Evolutionary conservation across 2,797 vertebrate species (phyloP), one percentile per base, ranked within the genome.

Genomic region (Manis crassicaudata): DNA sequence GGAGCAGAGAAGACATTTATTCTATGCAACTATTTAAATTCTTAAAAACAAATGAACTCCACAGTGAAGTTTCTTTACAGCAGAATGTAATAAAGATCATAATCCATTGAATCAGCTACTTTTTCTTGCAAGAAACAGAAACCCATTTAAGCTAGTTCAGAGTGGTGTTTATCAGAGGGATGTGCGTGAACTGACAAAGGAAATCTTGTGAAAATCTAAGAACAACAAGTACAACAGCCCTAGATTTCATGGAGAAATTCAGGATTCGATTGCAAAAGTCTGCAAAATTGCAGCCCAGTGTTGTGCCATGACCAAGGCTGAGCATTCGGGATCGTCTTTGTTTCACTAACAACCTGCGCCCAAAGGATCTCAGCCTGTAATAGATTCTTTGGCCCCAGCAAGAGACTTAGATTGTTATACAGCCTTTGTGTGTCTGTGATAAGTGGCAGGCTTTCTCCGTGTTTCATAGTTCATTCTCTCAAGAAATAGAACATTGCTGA

Each of bases 1-100:
- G 70, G 65, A 73, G 14, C 23, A 70, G 35, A 63, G 13, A 80
- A 40, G 75, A 76, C 6, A 56, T 58, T 90, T 60, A 52, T 43
- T 89, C 85, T 89, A 56, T 32, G 17, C 9, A 76, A 68, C 56
- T 40, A 62, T 60, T 86, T 88, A 70, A 96, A 76, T 94, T 65
- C 27, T 92, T 85, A 76, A 86, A 60, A 80, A 50, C 29, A 85
- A 84, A 84, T 50, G 25, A 46, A 73, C 50, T 73, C 17, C 6
- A 32, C 29, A 87, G 46, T 83, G 52, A 76, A 56, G n/a, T 86
- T 92, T 86, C 62, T 89, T 81, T 68, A 56, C 68, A 50, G 20
- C 5, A 86, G 37, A 65, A 10, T 40, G 1, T 25, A 65, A 50
- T 13, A 23, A 13, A 72, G 43, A 54, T 40, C 87, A 52, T 60